Evolutionary conservation across 2,113 vertebrate genomes (phyloP).

Genomic region (Andinoacara biseriatus): DNA sequence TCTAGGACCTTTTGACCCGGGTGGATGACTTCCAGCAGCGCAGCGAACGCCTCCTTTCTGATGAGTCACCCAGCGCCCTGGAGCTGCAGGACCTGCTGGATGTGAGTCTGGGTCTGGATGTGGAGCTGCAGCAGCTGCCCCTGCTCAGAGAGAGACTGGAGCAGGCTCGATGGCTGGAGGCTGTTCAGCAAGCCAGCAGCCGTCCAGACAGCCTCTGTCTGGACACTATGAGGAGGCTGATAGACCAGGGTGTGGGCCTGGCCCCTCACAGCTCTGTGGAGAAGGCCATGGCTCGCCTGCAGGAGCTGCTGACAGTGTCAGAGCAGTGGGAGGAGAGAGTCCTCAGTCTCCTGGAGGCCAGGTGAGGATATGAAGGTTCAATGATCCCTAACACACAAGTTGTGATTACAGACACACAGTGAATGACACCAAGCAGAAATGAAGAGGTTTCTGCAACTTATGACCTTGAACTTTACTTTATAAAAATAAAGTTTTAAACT

Average conservation of each 20-base stretch:
- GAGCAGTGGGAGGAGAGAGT: slow-evolving; percentile 97
- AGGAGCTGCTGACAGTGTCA: slow-evolving; percentile 93
- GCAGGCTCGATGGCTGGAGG: slow-evolving; percentile 94
- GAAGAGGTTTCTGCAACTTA: background rate
- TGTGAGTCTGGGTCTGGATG: slow-evolving; percentile 89
- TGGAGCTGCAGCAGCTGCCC: slow-evolving; percentile 89
- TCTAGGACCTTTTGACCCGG: slow-evolving; percentile 89
- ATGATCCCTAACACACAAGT: background rate
- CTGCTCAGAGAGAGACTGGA: slow-evolving; percentile 88
- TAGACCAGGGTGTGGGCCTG: slow-evolving; percentile 95
- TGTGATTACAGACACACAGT: background rate
- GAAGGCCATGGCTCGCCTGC: slow-evolving; percentile 93
- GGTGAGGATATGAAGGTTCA: slow-evolving; percentile 75
- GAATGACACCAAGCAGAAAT: background rate
- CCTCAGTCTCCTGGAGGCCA: slow-evolving; percentile 87
- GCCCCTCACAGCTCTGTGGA: slow-evolving; percentile 90
- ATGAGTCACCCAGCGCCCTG: slow-evolving; percentile 84
- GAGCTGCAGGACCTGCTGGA: slow-evolving; percentile 90
- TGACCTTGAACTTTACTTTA: background rate
- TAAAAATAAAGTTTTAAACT: background rate
- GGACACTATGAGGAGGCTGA: slow-evolving; percentile 94
- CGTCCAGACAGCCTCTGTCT: slow-evolving; percentile 85
- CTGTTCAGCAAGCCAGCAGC: slow-evolving; percentile 85
- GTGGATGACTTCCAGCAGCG: slow-evolving; percentile 92
- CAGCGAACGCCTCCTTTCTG: slow-evolving; percentile 86